These are phyloP conservation scores for Chrysolina oricalcia DNA, from an alignment of 2,888 invertebrate genomes.

Conservation along the genomic window DNA sequence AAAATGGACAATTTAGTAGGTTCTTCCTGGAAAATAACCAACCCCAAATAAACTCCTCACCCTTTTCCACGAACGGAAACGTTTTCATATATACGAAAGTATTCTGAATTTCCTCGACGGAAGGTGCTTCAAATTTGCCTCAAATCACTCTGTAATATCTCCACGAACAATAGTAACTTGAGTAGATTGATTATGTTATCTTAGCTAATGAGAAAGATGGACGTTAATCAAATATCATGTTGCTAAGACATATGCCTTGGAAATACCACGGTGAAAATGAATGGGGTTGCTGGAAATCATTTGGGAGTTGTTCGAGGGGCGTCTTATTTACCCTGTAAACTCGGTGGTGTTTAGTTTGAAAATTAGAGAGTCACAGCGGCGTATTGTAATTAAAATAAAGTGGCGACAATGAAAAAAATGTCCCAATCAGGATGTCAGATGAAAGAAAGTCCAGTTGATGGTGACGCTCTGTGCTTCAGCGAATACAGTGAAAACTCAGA, in stretches of 20 bases:
- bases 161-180: conserved; percentile 27
- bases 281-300: conserved; percentile 36
- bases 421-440: conserved; percentile 6
- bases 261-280: conserved; percentile 29
- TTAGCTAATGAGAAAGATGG: conserved; percentile 32
- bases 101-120: too few species aligned
- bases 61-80: too few species aligned
- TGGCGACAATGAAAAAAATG: conserved; percentile 21
- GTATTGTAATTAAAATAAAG: conserved; percentile 33
- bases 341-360: conserved; percentile 33
- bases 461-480: background rate
- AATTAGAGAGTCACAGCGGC: conserved; percentile 36
- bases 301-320: conserved; percentile 36
- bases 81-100: too few species aligned
- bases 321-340: conserved; percentile 37
- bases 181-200: conserved; percentile 38
- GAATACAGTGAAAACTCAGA: too few species aligned
- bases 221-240: conserved; percentile 34
- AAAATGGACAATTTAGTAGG: too few species aligned
- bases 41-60: too few species aligned
- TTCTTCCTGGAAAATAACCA: too few species aligned
- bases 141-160: conserved; percentile 10
- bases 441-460: background rate
- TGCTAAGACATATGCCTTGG: conserved; percentile 41
- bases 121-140: background rate